Base-by-base conservation (phyloP, 2,888 invertebrate genomes). In the Torymus auratus region DNA sequence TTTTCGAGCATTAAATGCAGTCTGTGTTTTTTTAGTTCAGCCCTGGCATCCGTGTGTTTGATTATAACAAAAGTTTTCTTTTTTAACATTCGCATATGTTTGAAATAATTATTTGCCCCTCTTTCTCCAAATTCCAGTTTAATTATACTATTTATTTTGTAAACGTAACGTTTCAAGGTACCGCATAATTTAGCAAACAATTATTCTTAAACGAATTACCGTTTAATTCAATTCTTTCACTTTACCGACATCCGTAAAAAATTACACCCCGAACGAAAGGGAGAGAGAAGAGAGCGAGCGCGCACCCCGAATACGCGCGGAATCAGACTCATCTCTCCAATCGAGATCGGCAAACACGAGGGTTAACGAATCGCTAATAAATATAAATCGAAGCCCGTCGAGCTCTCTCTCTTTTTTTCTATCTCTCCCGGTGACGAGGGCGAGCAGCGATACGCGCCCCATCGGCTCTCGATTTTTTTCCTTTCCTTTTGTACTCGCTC, bases 361-460 rank as follows among this genome's bases (percentile, higher is more conserved):
- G 76, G 77, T 60, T 80, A 82, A 82, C 79, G 82, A 82, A 82
- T 82, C 72, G 74, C 82, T 83, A 82, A 83, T 83, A 83, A 83
- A 83, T 83, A 83, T 82, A 83, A 83, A 83, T 83, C 83, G 83
- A 78, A 71, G 74, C 69, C 71, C 71, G 68, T 56, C 67, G 50
- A 67, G 23, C 65, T 52, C 65, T 13, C 11, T 12, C 61, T 55
- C 60, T 28, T 62, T 65, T 23, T 20, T 64, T 28, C 70, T 60
- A n/a, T 75, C 74, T 75, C 74, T 60, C 53, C 5, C 58, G n/a
- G 68, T 64, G 69, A 81, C 81, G 77, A 77, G 81, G 55, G 76
- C 68, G 69, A 23, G 62, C 41, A 23, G 62, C 41, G 7, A 7
- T 28, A 28, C 28, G 13, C 52, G n/a, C 0, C 53, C 15, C 62